These are phyloP conservation scores for Oryzias sinensis DNA, from an alignment of 2,797 vertebrate species.

Conservation along the genomic window DNA sequence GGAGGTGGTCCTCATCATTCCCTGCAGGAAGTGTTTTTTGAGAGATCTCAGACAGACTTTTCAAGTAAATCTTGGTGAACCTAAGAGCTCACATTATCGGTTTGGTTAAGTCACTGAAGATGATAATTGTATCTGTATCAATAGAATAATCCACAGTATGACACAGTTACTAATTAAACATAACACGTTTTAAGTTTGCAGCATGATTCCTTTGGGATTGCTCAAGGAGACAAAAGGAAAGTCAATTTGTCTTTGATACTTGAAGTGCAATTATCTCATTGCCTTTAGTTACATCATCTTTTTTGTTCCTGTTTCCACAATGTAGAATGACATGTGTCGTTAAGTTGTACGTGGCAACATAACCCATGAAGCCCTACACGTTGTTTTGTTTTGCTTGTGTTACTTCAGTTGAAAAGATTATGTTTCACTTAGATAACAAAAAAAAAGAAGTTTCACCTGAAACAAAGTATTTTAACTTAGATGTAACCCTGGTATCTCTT, in stretches of 20 bases:
- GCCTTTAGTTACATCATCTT: conserved; percentile 50
- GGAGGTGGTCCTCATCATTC: conserved; percentile 12
- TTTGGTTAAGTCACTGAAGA: conserved; percentile 42
- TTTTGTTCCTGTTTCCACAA: conserved; percentile 1
- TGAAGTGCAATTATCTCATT: conserved; percentile 42
- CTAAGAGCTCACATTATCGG: conserved; percentile 33
- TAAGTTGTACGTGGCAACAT: no score
- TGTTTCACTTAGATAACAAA: no score
- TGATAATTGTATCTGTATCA: conserved; percentile 47
- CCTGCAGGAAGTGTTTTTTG: conserved; percentile 21
- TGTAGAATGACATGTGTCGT: conserved; percentile 1
- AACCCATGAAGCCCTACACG: no score
- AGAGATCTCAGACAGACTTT: conserved; percentile 18
- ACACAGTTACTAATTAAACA: conserved; percentile 54
- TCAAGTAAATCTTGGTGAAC: conserved; percentile 33
- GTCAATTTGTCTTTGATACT: conserved; percentile 26
- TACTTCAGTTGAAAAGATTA: no score
- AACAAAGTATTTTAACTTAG: no score
- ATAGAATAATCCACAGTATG: conserved; percentile 37
- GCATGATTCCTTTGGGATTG: conserved; percentile 40
- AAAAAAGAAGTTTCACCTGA: no score
- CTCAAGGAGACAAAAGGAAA: conserved; percentile 21
- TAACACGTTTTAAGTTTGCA: conserved; percentile 49
- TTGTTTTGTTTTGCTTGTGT: no score
- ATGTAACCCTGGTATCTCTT: no score